A percentile compares a stretch with the other conserved stretches of the same genome.
Evolutionary conservation across 2,797 vertebrate species (phyloP).

Genomic region (Fringilla coelebs): DNA sequence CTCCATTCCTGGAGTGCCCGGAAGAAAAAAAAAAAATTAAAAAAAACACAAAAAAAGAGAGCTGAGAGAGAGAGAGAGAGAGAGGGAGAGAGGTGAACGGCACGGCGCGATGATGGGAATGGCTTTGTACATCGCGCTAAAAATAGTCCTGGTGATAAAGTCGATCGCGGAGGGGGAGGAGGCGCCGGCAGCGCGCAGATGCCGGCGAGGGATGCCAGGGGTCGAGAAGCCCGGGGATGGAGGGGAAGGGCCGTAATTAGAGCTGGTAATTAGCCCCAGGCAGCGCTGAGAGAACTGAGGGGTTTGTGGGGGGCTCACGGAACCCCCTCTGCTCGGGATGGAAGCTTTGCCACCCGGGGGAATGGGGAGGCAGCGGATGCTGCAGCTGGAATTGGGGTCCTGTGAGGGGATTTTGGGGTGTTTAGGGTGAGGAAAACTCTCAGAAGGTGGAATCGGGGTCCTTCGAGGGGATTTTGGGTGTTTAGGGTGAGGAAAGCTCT

Average conservation of each 20-base stretch:
- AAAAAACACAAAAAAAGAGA: too few relatives aligned
- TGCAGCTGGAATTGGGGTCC: neutral
- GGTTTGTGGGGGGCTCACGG: neutral
- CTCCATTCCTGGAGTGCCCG: neutral
- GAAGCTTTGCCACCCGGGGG: neutral
- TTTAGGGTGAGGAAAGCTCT: too few relatives aligned
- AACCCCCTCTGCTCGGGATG: neutral
- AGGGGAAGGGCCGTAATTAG: neutral
- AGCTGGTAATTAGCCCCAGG: neutral
- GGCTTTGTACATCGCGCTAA: neutral
- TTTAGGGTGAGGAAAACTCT: too few relatives aligned
- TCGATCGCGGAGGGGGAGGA: neutral
- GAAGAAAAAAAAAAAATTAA: neutral
- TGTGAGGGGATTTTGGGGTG: too few relatives aligned
- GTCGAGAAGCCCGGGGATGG: neutral
- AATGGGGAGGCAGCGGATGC: rapidly evolving
- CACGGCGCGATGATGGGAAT: neutral
- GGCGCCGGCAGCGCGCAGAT: neutral
- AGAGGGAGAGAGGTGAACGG: neutral
- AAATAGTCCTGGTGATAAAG: neutral
- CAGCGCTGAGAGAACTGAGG: neutral
- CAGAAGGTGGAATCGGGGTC: too few relatives aligned
- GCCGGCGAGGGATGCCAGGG: neutral
- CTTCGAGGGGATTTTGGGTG: too few relatives aligned
- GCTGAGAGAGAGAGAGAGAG: too few relatives aligned